These are phyloP conservation scores for Dynastes grantii DNA, from an alignment of 2,888 invertebrate species.

Conservation along the genomic window DNA sequence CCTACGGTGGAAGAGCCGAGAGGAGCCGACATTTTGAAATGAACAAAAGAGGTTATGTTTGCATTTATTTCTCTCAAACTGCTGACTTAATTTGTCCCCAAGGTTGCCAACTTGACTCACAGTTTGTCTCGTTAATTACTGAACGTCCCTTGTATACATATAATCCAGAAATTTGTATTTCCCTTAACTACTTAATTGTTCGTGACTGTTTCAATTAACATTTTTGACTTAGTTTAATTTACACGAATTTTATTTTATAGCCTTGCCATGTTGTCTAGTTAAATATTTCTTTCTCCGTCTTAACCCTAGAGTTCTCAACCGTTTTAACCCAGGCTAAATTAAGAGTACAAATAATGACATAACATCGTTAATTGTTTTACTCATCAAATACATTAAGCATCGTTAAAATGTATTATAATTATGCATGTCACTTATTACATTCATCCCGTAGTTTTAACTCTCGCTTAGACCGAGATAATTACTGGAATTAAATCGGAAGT, in stretches of 20 bases:
- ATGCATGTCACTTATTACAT: constrained; percentile 10
- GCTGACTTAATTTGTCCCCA: too few species aligned
- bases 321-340: constrained; percentile 20
- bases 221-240: constrained; percentile 44
- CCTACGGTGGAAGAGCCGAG: too few species aligned
- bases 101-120: too few species aligned
- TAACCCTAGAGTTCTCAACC: neutral
- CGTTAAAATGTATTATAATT: constrained; percentile 43
- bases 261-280: neutral
- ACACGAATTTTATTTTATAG: constrained; percentile 45
- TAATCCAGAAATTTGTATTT: constrained; percentile 36
- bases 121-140: too few species aligned
- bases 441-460: neutral
- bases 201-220: constrained; percentile 47
- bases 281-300: neutral
- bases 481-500: constrained; percentile 39
- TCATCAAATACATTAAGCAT: constrained; percentile 53
- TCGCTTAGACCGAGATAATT: constrained; percentile 14
- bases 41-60: too few species aligned
- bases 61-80: too few species aligned
- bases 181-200: constrained; percentile 26
- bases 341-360: constrained; percentile 51
- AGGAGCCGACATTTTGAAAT: too few species aligned
- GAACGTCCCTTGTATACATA: too few species aligned
- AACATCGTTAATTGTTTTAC: constrained; percentile 50